Evolutionary conservation across 2,797 vertebrate genomes (phyloP), one percentile per base, ranked within the genome.

Genomic region (Pseudomugil gertrudae): DNA sequence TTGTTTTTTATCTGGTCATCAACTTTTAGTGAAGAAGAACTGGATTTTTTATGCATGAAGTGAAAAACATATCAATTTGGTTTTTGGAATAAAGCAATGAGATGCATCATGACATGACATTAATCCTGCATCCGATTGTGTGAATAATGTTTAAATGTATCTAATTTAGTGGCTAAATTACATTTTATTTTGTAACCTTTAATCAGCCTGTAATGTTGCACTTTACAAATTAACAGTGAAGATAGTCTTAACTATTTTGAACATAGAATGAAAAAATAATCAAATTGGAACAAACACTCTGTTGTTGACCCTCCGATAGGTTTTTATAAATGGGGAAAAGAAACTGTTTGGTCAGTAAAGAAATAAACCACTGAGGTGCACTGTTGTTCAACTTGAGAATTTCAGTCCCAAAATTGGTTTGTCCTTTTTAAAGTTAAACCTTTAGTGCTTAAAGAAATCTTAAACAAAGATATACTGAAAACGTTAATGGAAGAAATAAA

Each of bases 301-400:
- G 8, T 45, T 45, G n/a, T 45, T 21, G 10, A 45, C 9, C 19
- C n/a, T 10, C 43, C 19, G 9, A 45, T 3, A 45, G 21, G 43
- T 8, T n/a, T 45, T 21, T 21, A 45, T 9, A 21, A 21, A 45
- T 45, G 43, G 43, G n/a, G 9, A 4, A 10, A 10, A 45, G 3
- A 45, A 21, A n/a, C 7, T 21, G n/a, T 21, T 45, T 26, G 73
- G 74, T 66, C 68, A 29, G 11, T 58, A 0, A 5, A 3, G 1
- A 29, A 5, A 27, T 0, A 0, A 9, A 29, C 76, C 89, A 76
- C 83, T 55, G 82, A 87, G 35, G 26, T 0, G 72, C 72, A 19
- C 55, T 85, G 57, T 79, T 48, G 55, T 17, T 55, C 72, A 65
- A 56, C 10, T 66, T 27, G 23, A 51, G 11, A 51, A 51, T 3